Conservation (phyloP, 2,113 vertebrate genomes). For the Gallinago media region DNA sequence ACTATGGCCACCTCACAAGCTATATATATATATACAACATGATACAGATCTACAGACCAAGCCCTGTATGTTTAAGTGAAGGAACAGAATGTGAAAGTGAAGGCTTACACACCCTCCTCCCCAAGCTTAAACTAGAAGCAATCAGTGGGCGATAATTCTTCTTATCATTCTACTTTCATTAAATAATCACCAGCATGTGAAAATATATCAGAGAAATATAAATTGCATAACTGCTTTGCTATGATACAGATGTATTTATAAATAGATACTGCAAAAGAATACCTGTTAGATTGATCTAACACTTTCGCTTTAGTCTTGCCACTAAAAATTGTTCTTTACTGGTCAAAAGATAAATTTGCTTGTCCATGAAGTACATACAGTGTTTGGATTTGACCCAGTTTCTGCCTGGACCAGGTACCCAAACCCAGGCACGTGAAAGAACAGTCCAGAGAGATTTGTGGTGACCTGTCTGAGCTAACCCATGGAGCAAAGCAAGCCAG, state of each 20-base stretch:
- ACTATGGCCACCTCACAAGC: conserved; percentile 85
- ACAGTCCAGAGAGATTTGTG: neutral
- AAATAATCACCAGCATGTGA: conserved; percentile 52
- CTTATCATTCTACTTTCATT: conserved; percentile 66
- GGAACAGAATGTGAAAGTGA: conserved; percentile 34
- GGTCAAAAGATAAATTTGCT: neutral
- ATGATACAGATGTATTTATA: neutral
- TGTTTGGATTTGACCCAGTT: neutral
- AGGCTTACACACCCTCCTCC: conserved; percentile 44
- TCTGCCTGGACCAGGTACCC: neutral
- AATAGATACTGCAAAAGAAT: neutral
- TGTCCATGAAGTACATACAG: fast-evolving
- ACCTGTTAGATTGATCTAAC: neutral
- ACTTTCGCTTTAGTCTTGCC: neutral
- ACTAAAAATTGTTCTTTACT: neutral
- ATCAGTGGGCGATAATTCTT: conserved; percentile 69
- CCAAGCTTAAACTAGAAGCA: conserved; percentile 72
- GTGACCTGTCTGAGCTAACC: neutral
- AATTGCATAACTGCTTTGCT: conserved; percentile 12
- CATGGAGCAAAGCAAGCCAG: neutral
- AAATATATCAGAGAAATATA: neutral
- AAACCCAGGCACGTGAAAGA: neutral
- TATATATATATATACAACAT: conserved; percentile 73
- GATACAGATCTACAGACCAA: conserved; percentile 53
- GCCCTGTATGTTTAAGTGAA: conserved; percentile 56